Base-by-base conservation (phyloP, 2,888 invertebrate species). In the Standfussiana lucernea region DNA sequence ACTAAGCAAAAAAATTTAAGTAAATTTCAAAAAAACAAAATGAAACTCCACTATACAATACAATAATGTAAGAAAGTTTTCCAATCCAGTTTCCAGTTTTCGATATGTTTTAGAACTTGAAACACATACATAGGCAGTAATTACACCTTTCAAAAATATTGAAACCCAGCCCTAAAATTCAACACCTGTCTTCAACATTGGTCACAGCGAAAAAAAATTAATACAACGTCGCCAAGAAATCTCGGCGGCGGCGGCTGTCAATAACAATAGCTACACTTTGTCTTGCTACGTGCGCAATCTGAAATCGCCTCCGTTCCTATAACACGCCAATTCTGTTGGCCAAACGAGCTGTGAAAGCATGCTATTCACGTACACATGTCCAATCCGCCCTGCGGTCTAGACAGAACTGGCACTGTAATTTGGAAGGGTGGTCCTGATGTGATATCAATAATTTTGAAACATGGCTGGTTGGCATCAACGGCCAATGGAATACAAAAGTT, bases 211-310 rank as follows among this genome's bases (percentile, higher is more conserved):
- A 47, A 64, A 76, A 86, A 84, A 67, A 10, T 61, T 66, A 59
- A 45, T 66, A 72, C 78, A 82, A 74, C 74, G 87, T 72, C 72
- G 88, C 88, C 90, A 89, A 90, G 89, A 89, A 91, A 91, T 91
- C 89, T 86, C 79, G 65, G 69, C 56, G 21, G 83, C 47, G 18
- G 83, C 47, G 72, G 76, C 88, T 89, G 90, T 90, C 91, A 90
- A 91, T 92, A 92, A 90, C 92, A 93, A 91, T 90, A 87, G 89
- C 83, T 88, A 90, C 89, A 91, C 91, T 92, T 92, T 92, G 92
- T 92, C 92, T 92, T 85, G 83, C 85, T 92, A 93, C 93, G 93
- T 93, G 93, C 86, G 89, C 93, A 93, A 93, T 93, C 92, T 89
- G 89, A 91, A 92, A 90, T 92, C 90, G 91, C 89, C 91, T 92